Evolutionary conservation across 2,113 vertebrate species (phyloP).

Genomic region (Crotalus viridis): DNA sequence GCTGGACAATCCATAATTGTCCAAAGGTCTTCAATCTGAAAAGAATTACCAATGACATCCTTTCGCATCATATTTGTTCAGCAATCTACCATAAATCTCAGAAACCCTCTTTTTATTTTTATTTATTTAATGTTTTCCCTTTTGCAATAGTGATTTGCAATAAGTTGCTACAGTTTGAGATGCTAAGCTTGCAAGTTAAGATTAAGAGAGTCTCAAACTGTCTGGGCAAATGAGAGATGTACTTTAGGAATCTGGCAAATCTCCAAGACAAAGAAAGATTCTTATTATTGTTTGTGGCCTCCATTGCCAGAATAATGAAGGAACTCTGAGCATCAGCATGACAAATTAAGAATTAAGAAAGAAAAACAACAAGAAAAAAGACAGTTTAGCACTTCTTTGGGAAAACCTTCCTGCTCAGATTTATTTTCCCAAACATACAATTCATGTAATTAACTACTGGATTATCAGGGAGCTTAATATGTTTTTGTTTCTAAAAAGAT

Average conservation of each 20-base stretch:
- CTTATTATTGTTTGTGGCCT: slow-evolving; percentile 59
- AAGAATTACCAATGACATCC: neutral
- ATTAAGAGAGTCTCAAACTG: slow-evolving; percentile 55
- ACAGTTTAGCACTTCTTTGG: slow-evolving; percentile 54
- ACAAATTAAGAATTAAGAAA: slow-evolving; percentile 63
- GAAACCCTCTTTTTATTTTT: slow-evolving; percentile 26
- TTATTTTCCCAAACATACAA: slow-evolving; percentile 54
- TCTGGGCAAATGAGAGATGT: slow-evolving; percentile 59
- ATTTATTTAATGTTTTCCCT: neutral
- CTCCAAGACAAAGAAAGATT: slow-evolving; percentile 58
- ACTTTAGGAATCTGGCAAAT: slow-evolving; percentile 49
- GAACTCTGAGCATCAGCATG: slow-evolving; percentile 60
- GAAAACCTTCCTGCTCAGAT: slow-evolving; percentile 57
- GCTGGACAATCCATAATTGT: neutral
- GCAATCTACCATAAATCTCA: slow-evolving; percentile 19
- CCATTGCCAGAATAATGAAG: slow-evolving; percentile 54
- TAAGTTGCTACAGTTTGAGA: slow-evolving; percentile 40
- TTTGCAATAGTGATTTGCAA: slow-evolving; percentile 38
- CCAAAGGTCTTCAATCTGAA: neutral
- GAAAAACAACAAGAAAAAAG: slow-evolving; percentile 46
- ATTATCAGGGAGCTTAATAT: slow-evolving; percentile 47
- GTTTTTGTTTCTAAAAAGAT: slow-evolving; percentile 51
- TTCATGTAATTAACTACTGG: slow-evolving; percentile 64
- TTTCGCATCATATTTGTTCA: neutral
- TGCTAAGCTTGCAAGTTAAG: slow-evolving; percentile 55